Base-by-base conservation (phyloP, 1,140 invertebrate species). In the Asobara japonica region DNA sequence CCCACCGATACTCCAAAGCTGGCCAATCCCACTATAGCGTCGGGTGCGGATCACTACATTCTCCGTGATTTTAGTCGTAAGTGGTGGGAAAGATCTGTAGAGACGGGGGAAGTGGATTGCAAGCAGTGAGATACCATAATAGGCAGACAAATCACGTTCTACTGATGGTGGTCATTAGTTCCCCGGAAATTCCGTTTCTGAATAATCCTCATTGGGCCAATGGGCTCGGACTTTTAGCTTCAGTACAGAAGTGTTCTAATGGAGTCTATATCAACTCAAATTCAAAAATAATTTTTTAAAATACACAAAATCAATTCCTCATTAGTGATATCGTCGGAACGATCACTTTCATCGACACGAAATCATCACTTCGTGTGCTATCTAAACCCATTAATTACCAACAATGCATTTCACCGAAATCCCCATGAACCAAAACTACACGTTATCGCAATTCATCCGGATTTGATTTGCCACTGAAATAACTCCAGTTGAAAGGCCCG, bases 1-100 rank as follows among this genome's bases (percentile, higher is more conserved):
- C 72, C 75, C 74, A 75, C 73, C 73, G 76, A 76, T 79, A 79
- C 73, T 72, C 74, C 11, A 62, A 56, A 25, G 51, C 51, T 11
- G 4, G 51, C 20, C 51, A 22, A 56, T 0, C 13, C 3, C 51
- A 8, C 7, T 56, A 10, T 10, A 56, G 25, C 51, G 18, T 56
- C 22, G 18, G n/a, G 18, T 56, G 13, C 25, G 25, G 22, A 56
- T 56, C 51, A 56, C 22, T 7, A 18, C 2, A 56, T 56, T 16
- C 51, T 45, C 41, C 8, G 22, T 56, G 22, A 27, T 56, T 56
- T 10, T 27, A 10, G 18, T 56, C 22, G 18, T 56, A 56, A 56
- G 51, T 18, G 22, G 18, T 13, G 22, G 6, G 22, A 18, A 20
- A 25, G 31, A 36, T 36, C 5, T 22, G 7, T 25, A 56, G 3